Base-by-base conservation (phyloP, 2,797 vertebrate genomes). In the Poeciliopsis presidionis region DNA sequence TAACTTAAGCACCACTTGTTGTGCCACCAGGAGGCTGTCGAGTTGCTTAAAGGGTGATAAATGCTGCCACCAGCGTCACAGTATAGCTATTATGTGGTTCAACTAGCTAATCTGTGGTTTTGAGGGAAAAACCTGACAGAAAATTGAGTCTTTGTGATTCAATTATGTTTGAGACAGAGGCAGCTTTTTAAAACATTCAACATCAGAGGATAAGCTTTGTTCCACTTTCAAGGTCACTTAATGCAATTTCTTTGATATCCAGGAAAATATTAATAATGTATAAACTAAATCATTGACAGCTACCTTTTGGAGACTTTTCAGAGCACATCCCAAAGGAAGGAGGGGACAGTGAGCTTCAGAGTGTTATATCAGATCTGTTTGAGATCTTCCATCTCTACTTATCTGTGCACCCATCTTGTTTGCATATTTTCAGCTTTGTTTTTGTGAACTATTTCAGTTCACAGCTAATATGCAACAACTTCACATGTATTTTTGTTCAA, bases 1-100 rank as follows among this genome's bases (percentile, higher is more conserved):
- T 80, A 82, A 86, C 78, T 78, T 74, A 75, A 87, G 73, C 89
- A 72, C 57, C 76, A 63, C 72, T 73, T 74, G 81, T 75, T 43
- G 46, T 47, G 77, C 46, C 86, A 76, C 73, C 79, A 55, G 87
- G 87, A 85, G 87, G 78, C 43, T 39, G 74, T 77, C 67, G 36
- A 65, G 77, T 76, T 79, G 81, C 79, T 88, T 55, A 84, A 67
- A 72, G 82, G 80, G 69, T 39, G 2, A 77, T 74, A 22, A 67
- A 84, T 72, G 46, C 84, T 5, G 39, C 72, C 78, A 80, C 72
- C 82, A 84, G 80, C 82, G 80, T 90, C 5, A 45, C 65, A 25
- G 9, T 16, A 69, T 70, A 85, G 81, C 69, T 75, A 1, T 13
- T 39, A 82, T 82, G 75, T 14, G 77, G 36, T 51, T 63, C 53